Evolutionary conservation across 2,888 invertebrate genomes (phyloP), one percentile per base, ranked within the genome.

Genomic region (Drosophila algonquin): DNA sequence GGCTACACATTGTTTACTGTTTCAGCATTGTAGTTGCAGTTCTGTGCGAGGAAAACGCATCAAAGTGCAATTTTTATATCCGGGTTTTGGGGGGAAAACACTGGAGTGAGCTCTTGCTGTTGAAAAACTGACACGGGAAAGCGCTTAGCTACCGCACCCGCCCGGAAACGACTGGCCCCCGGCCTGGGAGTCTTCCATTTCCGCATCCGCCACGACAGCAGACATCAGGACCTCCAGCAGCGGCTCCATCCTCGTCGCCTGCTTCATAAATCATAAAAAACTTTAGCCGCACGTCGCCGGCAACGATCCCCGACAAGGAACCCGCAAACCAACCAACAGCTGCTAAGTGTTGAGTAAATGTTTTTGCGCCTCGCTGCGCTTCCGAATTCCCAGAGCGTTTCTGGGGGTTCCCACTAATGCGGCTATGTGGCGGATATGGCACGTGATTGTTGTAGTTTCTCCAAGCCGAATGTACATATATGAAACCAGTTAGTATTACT

Each of bases 181-280:
- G 30, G 27, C 46, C 32, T 46, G 53, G 67, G 21, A 80, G 81
- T 70, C 57, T 52, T 73, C 80, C 72, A 71, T 80, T 78, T 77
- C 81, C 85, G 75, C 53, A 75, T 79, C 77, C 79, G 68, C 51
- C 55, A 16, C 48, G 18, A 46, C 47, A 35, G 45, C 18, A 71
- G 71, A 56, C 63, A 52, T 18, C 21, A 48, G 60, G 67, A 73
- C 67, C 74, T 67, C 81, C 79, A 74, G 77, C 75, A 61, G 71
- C 75, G 56, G 74, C 72, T 47, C 47, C 80, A 74, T 62, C 40
- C 40, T 40, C 30, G 68, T 76, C 61, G 80, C 73, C 65, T 59
- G 81, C 89, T 87, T 80, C 85, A 85, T 85, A 85, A 85, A 85
- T 85, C 85, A 89, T 89, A 80, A 85, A 88, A 85, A 89, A 89